Evolutionary conservation across 2,797 vertebrate genomes (phyloP).

Genomic region (Benthosema pterotum): DNA sequence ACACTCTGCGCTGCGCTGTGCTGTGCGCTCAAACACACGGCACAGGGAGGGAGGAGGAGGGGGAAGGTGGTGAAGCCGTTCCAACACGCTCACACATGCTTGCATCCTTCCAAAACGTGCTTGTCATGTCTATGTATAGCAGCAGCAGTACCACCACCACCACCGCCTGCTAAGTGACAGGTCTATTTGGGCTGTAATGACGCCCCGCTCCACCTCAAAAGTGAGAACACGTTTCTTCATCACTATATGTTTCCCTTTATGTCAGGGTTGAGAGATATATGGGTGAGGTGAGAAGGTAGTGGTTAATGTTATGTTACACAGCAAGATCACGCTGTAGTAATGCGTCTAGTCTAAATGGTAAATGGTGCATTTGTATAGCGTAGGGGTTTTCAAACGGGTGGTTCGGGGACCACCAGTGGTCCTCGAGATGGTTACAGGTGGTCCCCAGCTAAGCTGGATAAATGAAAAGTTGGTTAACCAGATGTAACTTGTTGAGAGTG

Average conservation of each 20-base stretch:
- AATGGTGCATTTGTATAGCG: no score
- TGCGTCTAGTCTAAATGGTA: no score
- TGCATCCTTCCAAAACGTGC: conserved; percentile 52
- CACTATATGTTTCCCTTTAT: neutral
- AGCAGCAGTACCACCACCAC: no score
- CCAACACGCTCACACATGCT: conserved; percentile 57
- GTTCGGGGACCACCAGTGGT: no score
- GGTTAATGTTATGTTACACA: no score
- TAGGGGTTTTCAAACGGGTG: no score
- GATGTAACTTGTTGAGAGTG: no score
- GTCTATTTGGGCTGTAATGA: conserved; percentile 64
- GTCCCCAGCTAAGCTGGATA: no score
- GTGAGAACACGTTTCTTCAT: conserved; percentile 33
- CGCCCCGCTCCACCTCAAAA: conserved; percentile 31
- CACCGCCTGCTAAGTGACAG: conserved; percentile 45
- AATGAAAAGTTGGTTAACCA: no score
- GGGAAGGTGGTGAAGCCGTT: conserved; percentile 27
- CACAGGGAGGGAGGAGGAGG: conserved; percentile 10
- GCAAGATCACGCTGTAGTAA: no score
- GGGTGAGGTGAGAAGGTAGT: neutral
- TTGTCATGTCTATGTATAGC: conserved; percentile 68
- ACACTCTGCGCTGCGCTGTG: conserved; percentile 52
- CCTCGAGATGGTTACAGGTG: no score
- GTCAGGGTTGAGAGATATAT: neutral
- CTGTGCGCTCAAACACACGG: conserved; percentile 49